These are phyloP conservation scores for Nomada ferruginata DNA, from an alignment of 2,888 invertebrate species.

Conservation along the genomic window DNA sequence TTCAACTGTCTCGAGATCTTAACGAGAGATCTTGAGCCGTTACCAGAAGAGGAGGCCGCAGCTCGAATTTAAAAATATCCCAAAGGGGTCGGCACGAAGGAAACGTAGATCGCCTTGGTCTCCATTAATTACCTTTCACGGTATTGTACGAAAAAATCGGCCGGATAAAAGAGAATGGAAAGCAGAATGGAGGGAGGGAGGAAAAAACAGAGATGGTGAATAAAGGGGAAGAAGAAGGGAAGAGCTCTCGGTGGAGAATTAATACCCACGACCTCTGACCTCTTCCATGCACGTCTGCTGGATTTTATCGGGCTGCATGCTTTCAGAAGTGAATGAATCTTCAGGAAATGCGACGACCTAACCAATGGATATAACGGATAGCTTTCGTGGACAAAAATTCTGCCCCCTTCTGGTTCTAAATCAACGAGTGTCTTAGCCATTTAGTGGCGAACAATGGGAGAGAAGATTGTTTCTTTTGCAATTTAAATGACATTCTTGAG, in stretches of 20 bases:
- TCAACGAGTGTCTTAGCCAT: not conserved
- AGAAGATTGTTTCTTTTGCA: not conserved
- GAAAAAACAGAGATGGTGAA: not conserved
- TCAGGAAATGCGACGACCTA: constrained; percentile 4
- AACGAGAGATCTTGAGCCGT: constrained; percentile 53
- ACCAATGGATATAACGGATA: constrained; percentile 18
- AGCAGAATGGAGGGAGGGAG: constrained; percentile 1
- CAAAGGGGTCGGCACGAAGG: constrained; percentile 24
- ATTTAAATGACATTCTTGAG: not conserved
- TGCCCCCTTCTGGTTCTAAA: no score
- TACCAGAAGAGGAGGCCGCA: constrained; percentile 12
- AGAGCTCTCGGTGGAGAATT: constrained; percentile 46
- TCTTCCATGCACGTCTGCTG: constrained; percentile 32
- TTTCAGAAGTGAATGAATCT: constrained; percentile 24
- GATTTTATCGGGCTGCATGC: constrained; percentile 44
- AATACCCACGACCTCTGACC: constrained; percentile 41
- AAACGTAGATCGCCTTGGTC: constrained; percentile 42
- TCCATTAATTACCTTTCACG: constrained; percentile 55
- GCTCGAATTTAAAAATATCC: constrained; percentile 58
- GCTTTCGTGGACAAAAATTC: constrained; percentile 1
- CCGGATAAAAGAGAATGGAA: constrained; percentile 21
- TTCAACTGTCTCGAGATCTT: constrained; percentile 46
- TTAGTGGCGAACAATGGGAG: not conserved
- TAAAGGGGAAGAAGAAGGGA: not conserved
- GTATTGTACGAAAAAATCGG: constrained; percentile 39